Conservation (phyloP, 92 coral and sea anemone species). For the Epizoanthus ramosus region DNA sequence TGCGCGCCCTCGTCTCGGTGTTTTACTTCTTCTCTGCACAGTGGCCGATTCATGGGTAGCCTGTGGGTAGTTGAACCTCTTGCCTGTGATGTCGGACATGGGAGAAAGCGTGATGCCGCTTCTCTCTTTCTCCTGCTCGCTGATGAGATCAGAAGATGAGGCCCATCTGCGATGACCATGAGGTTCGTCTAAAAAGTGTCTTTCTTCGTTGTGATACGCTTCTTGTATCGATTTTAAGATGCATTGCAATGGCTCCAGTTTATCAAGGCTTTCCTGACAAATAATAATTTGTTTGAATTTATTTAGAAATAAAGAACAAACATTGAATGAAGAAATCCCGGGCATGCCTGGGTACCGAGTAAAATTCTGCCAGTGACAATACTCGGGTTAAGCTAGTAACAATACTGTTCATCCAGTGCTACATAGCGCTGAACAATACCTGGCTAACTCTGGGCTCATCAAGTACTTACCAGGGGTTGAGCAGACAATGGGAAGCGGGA, state of each 20-base stretch:
- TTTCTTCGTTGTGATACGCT: conserved; percentile 71
- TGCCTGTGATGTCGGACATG: conserved; percentile 52
- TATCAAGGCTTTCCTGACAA: conserved; percentile 77
- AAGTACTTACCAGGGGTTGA: background rate
- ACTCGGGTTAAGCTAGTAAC: too few species aligned
- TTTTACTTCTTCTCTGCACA: conserved; percentile 36
- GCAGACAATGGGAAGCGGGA: background rate
- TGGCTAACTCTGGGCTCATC: too few species aligned
- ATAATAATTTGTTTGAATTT: background rate
- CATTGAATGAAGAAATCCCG: too few species aligned
- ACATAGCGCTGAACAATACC: too few species aligned
- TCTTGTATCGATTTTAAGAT: conserved; percentile 86
- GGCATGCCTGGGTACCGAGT: background rate
- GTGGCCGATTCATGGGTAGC: conserved; percentile 29
- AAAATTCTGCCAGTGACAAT: too few species aligned
- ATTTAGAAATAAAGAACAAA: too few species aligned
- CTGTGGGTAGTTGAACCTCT: conserved; percentile 39
- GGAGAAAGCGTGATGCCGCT: conserved; percentile 73
- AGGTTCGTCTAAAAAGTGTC: conserved; percentile 40
- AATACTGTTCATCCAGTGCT: too few species aligned
- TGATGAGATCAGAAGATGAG: conserved; percentile 81
- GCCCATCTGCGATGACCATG: conserved; percentile 79
- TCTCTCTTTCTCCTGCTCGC: conserved; percentile 72
- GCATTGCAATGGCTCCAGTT: conserved; percentile 81
- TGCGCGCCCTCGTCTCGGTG: conserved; percentile 28